Percentiles rank a stretch among this genome's conserved stretches.
Evolutionary conservation across 2,113 vertebrate genomes (phyloP).

Genomic region (Talpa occidentalis): DNA sequence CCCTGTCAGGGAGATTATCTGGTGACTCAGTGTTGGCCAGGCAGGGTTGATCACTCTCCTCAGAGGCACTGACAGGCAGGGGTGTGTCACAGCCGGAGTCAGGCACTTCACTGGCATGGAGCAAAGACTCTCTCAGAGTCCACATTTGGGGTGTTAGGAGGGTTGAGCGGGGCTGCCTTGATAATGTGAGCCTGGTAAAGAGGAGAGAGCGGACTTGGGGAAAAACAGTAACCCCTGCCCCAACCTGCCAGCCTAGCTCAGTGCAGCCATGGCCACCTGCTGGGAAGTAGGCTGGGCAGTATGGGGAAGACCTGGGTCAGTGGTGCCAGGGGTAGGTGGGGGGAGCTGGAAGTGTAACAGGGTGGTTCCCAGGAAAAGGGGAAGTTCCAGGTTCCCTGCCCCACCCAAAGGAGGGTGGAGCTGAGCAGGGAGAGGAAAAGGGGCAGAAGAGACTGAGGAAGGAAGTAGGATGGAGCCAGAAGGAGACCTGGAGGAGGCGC

Average conservation of each 20-base stretch:
- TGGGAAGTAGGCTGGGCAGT: fast-evolving
- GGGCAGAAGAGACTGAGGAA: too few species aligned
- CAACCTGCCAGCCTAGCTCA: too few species aligned
- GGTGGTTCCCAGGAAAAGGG: too few species aligned
- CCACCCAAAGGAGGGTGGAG: too few species aligned
- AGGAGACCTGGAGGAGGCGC: too few species aligned
- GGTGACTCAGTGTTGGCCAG: neutral
- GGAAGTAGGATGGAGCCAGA: too few species aligned
- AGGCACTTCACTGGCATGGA: fast-evolving
- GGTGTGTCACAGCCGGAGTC: neutral
- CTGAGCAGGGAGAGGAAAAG: too few species aligned
- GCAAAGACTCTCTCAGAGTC: neutral
- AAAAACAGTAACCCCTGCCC: neutral
- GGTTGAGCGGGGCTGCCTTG: neutral
- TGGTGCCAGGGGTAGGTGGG: fast-evolving
- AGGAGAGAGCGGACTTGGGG: too few species aligned
- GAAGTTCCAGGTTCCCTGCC: too few species aligned
- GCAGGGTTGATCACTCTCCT: neutral
- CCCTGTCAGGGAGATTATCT: fast-evolving
- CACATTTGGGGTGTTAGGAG: neutral
- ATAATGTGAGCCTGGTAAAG: neutral
- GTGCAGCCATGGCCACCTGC: neutral
- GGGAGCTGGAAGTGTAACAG: too few species aligned
- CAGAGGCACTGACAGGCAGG: fast-evolving
- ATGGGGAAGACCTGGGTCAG: fast-evolving